Base-by-base conservation (phyloP, 1,140 invertebrate genomes). In the Drosophila melanica region DNA sequence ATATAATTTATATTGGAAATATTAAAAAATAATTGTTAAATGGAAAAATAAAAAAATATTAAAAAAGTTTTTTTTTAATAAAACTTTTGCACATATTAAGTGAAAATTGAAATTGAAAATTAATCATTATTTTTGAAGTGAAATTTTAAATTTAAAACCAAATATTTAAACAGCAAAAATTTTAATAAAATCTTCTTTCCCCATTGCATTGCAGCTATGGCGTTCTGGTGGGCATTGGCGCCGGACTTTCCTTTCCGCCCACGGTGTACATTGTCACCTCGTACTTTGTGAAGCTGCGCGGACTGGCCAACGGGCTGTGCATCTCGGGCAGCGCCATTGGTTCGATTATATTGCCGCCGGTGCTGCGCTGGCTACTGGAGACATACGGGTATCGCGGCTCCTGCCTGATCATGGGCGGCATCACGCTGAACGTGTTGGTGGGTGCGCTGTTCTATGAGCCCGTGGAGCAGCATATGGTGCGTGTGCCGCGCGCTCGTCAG, bases 221-320 rank as follows among this genome's bases (percentile, higher is more conserved):
- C 45, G 93, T 96, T 11, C 92, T 97, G 53, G 95, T 96, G n/a
- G 96, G 96, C 47, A 94, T 94, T 45, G 96, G 96, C 6, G 96
- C 96, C 7, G 96, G 96, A 0, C 92, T 97, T 30, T 95, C 96
- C 0, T 97, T 97, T 91, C 96, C 97, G 4, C 96, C 97, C 27
- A 97, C 97, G 0, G 96, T 98, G n/a, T 97, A 97, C 89, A 97
- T 98, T 78, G 96, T 97, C 44, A 97, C 96, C 8, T 96, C 96
- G 44, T 98, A 98, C 91, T 98, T 98, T 91, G 94, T 96, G 2
- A 94, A 95, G 53, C 93, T 95, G 35, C 93, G 97, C 47, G 97
- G 97, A 3, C 93, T 98, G 9, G 97, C 97, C 16, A 98, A 98
- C 92, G 97, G 97, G 0, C 94, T 98, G 14, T 97, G 96, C 77